Conservation (phyloP, 2,113 vertebrate genomes). For the Passer montanus region DNA sequence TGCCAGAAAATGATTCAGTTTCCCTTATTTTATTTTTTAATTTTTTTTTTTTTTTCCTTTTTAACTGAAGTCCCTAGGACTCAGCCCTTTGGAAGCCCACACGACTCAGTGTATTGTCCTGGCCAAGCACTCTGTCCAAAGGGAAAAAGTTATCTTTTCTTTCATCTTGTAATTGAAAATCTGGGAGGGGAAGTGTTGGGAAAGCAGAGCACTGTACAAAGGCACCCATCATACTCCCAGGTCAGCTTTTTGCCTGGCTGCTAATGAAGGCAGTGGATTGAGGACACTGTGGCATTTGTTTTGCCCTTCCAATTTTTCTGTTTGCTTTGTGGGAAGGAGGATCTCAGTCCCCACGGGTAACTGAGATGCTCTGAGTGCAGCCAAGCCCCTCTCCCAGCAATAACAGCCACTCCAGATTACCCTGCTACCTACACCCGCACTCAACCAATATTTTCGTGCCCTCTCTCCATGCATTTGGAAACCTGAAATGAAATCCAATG, state of each 20-base stretch:
- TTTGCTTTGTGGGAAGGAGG: not conserved
- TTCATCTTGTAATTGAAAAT: constrained; percentile 41
- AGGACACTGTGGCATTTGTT: constrained; percentile 6
- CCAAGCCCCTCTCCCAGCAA: not conserved
- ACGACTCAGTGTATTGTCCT: not conserved
- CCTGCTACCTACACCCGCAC: not conserved
- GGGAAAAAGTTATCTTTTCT: not conserved
- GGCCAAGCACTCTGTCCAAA: not conserved
- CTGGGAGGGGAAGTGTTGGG: not conserved
- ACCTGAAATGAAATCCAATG: constrained; percentile 40
- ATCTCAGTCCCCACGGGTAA: not conserved
- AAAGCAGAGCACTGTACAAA: not conserved
- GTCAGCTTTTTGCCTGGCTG: not conserved
- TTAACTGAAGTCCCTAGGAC: not conserved
- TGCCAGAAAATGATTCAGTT: constrained; percentile 69
- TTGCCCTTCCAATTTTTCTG: not conserved
- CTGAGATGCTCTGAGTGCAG: not conserved
- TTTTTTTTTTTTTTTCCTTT: not conserved
- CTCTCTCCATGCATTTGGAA: constrained; percentile 44
- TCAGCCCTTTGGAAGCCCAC: not conserved
- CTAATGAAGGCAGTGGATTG: not conserved
- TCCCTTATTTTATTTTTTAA: not conserved
- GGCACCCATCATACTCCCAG: not conserved
- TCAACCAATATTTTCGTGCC: constrained; percentile 31
- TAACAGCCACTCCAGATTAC: not conserved